Evolutionary conservation across 2,797 vertebrate species (phyloP), one percentile per base, ranked within the genome.

Genomic region (Arrhamphus sclerolepis): DNA sequence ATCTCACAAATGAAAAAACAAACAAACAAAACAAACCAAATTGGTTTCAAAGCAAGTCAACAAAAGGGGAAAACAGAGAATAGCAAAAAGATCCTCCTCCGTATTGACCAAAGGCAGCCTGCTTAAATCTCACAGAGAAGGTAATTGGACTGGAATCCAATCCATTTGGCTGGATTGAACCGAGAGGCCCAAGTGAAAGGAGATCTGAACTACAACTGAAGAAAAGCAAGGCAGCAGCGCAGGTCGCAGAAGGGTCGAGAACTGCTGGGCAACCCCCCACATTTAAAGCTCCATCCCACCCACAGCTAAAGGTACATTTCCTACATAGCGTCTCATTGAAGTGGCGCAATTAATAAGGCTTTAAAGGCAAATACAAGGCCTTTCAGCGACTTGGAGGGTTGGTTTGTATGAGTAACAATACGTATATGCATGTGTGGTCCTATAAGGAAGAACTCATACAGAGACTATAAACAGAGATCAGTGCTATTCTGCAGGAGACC

Each of bases 401-500:
- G 53, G 52, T 50, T 53, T 73, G 62, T 55, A 54, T 64, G 71
- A 70, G 70, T 46, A 78, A 84, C 85, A 80, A 80, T 68, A 66
- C 71, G 31, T 21, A 51, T 50, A 63, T 49, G 72, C 11, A 52
- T 88, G 84, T 89, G 87, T 89, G 86, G 89, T 85, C 89, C 82
- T 87, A 88, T 89, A 89, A 89, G 87, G 83, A 89, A 89, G 87
- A 72, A 72, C 82, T 82, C 86, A 85, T 86, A 87, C 82, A 71
- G 84, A 83, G 87, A 84, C 78, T 71, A 82, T 88, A 89, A 91
- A 89, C 87, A 89, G 50, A 89, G 84, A 88, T 87, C 87, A 87
- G 85, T 86, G 84, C 68, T 56, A 65, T 89, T 75, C 83, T 80
- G 83, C 84, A 81, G 85, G 78, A 86, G 81, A 78, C 87, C 82